Conservation (phyloP, 2,797 vertebrate genomes). For the Salmo trutta region DNA sequence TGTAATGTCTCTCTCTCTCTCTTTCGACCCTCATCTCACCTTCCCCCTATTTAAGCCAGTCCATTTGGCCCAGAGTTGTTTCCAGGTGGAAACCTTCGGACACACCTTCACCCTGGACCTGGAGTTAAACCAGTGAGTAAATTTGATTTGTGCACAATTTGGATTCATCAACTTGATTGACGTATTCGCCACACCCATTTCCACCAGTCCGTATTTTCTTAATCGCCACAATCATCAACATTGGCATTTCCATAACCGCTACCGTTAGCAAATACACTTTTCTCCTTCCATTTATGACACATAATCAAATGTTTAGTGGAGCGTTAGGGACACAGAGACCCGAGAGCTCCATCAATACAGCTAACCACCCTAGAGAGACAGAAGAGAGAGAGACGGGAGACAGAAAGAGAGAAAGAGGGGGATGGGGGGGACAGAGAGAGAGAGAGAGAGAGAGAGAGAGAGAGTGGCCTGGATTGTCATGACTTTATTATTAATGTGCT, state of each 20-base stretch:
- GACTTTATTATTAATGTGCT: slow-evolving; percentile 26
- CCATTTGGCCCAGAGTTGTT: slow-evolving; percentile 90
- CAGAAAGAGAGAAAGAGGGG: background rate
- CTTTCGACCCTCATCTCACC: background rate
- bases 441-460: background rate
- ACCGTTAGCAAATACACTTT: slow-evolving; percentile 51
- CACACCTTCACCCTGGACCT: slow-evolving; percentile 89
- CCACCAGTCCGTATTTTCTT: slow-evolving; percentile 18
- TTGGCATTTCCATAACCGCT: slow-evolving; percentile 48
- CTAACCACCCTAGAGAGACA: background rate
- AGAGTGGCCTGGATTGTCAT: slow-evolving; percentile 5
- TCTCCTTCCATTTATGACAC: slow-evolving; percentile 42
- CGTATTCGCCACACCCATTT: background rate
- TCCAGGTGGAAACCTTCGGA: slow-evolving; percentile 92
- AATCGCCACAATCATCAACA: slow-evolving; percentile 53
- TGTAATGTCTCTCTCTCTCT: background rate
- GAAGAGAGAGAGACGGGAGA: background rate
- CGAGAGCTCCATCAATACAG: background rate
- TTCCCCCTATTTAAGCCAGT: slow-evolving; percentile 74
- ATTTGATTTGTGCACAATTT: background rate
- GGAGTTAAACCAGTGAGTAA: slow-evolving; percentile 93
- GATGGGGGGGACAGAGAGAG: background rate
- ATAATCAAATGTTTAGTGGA: slow-evolving; percentile 41
- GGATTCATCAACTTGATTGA: background rate
- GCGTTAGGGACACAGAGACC: slow-evolving; percentile 16